Evolutionary conservation across 2,888 invertebrate species (phyloP), one percentile per base, ranked within the genome.

Genomic region (Sialis lutaria): DNA sequence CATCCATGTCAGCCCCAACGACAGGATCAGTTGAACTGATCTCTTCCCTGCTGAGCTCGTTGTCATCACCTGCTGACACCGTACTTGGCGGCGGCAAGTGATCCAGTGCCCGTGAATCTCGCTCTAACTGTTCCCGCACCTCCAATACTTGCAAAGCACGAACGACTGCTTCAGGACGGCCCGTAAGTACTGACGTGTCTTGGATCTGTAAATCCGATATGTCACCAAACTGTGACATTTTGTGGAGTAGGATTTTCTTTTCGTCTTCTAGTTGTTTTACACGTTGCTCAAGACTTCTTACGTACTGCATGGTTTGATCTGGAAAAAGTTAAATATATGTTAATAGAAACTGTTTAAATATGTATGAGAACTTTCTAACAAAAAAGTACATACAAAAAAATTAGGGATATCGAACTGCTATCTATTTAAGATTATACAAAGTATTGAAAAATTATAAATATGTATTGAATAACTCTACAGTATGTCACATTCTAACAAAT

Each of bases 261-360:
- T 87, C 87, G 53, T 89, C 87, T 64, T 88, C 88, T 49, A 88
- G 64, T 55, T 82, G 79, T 54, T 83, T 79, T 44, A 95, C 84
- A 57, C 88, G 79, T 54, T 83, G 81, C 65, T 96, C 95, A 55
- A 96, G 69, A 54, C 84, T 86, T 54, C 85, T 75, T 7, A 95
- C 91, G 63, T 96, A 96, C 59, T 89, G 87, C 64, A 91, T 78
- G 49, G 91, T 87, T 67, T 90, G 83, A 66, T 90, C 91, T 76
- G 61, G 30, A 58, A 57, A 48, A 54, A 39, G 48, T 49, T 46
- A 42, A 40, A 41, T 45, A n/a, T n/a, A n/a, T n/a, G n/a, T n/a
- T n/a, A n/a, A n/a, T n/a, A n/a, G n/a, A n/a, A n/a, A n/a, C n/a
- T n/a, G n/a, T n/a, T n/a, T n/a, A n/a, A n/a, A n/a, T n/a, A n/a